phyloP scores from a whole-genome alignment of 1,140 invertebrate species.

The Nephotettix cincticeps region DNA sequence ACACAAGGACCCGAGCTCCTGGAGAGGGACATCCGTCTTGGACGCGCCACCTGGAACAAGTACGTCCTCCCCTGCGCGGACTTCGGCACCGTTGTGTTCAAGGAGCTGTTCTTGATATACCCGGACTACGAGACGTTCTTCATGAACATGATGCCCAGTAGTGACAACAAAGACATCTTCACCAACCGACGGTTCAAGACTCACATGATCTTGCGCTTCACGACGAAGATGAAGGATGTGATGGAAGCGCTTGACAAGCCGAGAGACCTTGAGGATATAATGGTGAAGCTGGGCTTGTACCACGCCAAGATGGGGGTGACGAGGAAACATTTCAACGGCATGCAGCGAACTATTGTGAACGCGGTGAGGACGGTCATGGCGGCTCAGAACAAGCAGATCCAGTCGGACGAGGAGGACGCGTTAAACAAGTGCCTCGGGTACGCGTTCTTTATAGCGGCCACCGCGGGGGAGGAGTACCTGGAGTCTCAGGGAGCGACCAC shows the following conservation, averaged over 20 bases:
- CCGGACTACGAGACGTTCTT: neutral
- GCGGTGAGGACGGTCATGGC: neutral
- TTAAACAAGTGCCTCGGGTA: neutral
- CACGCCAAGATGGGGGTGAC: neutral
- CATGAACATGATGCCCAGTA: neutral
- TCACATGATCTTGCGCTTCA: neutral
- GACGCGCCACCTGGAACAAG: neutral
- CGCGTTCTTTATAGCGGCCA: neutral
- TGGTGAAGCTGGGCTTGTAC: neutral
- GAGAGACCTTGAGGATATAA: neutral
- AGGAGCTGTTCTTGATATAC: neutral
- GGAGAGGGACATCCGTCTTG: neutral
- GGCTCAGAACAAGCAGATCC: neutral
- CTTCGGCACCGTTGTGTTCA: neutral
- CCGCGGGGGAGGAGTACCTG: too few relatives aligned
- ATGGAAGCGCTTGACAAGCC: neutral
- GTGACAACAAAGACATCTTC: neutral
- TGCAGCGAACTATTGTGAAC: neutral
- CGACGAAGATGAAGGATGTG: neutral
- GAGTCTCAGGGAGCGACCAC: too few relatives aligned
- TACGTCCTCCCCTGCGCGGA: neutral
- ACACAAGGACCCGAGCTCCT: too few relatives aligned
- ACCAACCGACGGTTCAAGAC: neutral
- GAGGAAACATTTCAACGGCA: neutral
- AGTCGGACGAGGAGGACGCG: neutral